These are phyloP conservation scores for Sphaeridia pumilis DNA, from an alignment of 2,888 invertebrate genomes.

Conservation along the genomic window DNA sequence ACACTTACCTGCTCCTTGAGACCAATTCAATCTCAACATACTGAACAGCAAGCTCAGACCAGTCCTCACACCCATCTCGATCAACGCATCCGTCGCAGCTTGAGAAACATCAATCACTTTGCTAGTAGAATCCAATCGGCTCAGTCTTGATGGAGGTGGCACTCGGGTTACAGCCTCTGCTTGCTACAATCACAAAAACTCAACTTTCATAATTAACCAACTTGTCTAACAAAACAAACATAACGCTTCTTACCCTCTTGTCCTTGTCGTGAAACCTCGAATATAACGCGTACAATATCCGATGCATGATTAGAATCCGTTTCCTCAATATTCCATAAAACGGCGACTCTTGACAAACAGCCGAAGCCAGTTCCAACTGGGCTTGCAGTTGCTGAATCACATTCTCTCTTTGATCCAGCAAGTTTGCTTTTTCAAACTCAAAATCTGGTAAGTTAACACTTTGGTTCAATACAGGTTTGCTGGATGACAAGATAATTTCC, in stretches of 20 bases:
- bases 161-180: slow-evolving; percentile 7
- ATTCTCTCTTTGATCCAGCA: slow-evolving; percentile 46
- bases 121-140: slow-evolving; percentile 2
- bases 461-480: slow-evolving; percentile 27
- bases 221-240: neutral
- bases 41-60: slow-evolving; percentile 50
- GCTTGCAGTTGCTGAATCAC: slow-evolving; percentile 45
- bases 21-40: slow-evolving; percentile 50
- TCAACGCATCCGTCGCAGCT: slow-evolving; percentile 45
- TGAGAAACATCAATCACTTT: slow-evolving; percentile 17
- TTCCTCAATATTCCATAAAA: slow-evolving; percentile 48
- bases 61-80: slow-evolving; percentile 52
- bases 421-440: slow-evolving; percentile 44
- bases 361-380: slow-evolving; percentile 47
- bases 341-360: slow-evolving; percentile 48
- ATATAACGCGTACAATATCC: slow-evolving; percentile 49
- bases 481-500: slow-evolving; percentile 30
- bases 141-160: slow-evolving; percentile 1
- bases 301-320: slow-evolving; percentile 46
- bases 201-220: neutral
- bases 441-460: slow-evolving; percentile 43
- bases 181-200: neutral
- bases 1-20: slow-evolving; percentile 38
- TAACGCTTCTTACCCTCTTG: slow-evolving; percentile 9
- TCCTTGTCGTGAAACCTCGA: slow-evolving; percentile 45